These are phyloP conservation scores for Agrilus mali DNA, from an alignment of 2,888 invertebrate species.

Conservation along the genomic window DNA sequence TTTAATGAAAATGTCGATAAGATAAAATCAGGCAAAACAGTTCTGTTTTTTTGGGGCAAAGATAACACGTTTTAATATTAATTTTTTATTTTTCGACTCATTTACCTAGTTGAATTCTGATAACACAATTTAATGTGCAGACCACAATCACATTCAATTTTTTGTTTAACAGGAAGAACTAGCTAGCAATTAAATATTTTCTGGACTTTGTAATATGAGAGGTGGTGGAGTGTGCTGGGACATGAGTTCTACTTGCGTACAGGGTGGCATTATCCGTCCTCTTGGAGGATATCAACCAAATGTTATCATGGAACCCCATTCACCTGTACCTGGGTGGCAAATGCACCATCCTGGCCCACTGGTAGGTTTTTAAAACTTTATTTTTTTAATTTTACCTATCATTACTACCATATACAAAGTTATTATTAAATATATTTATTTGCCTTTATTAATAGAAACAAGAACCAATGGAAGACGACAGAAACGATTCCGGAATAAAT, in stretches of 20 bases:
- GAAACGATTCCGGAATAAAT: slow-evolving; percentile 46
- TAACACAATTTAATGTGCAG: no score
- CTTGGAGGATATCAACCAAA: slow-evolving; percentile 21
- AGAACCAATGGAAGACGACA: slow-evolving; percentile 34
- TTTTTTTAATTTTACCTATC: slow-evolving; percentile 1
- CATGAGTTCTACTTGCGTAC: slow-evolving; percentile 24
- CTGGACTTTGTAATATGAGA: slow-evolving; percentile 17
- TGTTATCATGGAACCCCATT: slow-evolving; percentile 23
- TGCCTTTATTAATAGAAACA: slow-evolving; percentile 41
- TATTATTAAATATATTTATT: no score
- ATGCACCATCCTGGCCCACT: slow-evolving; percentile 18
- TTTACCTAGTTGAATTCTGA: no score
- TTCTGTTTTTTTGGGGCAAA: no score
- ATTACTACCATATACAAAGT: background rate
- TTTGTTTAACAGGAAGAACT: no score
- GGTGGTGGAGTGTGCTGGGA: slow-evolving; percentile 20
- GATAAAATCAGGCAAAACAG: no score
- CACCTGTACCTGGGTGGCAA: slow-evolving; percentile 26
- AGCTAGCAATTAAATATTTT: background rate
- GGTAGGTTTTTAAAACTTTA: slow-evolving; percentile 17
- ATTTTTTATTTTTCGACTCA: no score
- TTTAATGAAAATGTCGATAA: background rate
- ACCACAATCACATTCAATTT: no score
- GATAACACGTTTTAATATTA: no score
- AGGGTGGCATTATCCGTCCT: slow-evolving; percentile 19